Base-by-base conservation (phyloP, 2,888 invertebrate species). In the Eledona agricola region DNA sequence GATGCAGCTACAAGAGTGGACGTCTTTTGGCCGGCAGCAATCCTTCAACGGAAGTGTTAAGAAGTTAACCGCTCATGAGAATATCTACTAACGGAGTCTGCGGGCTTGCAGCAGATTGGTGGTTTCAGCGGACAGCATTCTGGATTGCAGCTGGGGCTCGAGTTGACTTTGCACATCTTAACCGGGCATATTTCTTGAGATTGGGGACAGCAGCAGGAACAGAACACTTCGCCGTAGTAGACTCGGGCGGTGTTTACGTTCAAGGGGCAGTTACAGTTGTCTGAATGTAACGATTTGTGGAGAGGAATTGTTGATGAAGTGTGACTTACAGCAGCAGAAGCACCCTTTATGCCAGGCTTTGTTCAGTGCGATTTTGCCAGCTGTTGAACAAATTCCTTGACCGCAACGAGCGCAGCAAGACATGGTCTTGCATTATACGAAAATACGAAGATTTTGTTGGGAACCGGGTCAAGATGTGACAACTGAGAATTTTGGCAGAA, bases 311-410 rank as follows among this genome's bases (percentile, higher is more conserved):
- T n/a, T n/a, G n/a, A n/a, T n/a, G 9, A 29, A 32, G 28, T 22
- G 25, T 4, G 9, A 67, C 69, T 69, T 60, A 70, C 70, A 60
- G 46, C 68, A 71, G 25, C 61, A 60, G 49, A 69, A 69, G 49
- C 69, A 70, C 29, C 62, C 58, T 37, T 64, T 68, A 31, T 70
- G 69, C 69, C 69, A 71, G 15, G 67, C 60, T 62, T 69, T 68
- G 47, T 68, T 71, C 49, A 70, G 32, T 7, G 64, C 58, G 40
- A 67, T 63, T 55, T 64, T 63, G 32, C 67, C 66, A 42, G 65
- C 63, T 1, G 65, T 59, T 51, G 59, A 57, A 40, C 56, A 63
- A 31, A 68, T 58, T 7, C 63, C 62, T 40, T 60, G 58, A n/a
- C 65, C 66, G 42, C 68, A 69, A 22, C 66, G 59, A 3, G 65